phyloP scores from a whole-genome alignment of 2,888 invertebrate species.

The Leptopilina myrica region DNA sequence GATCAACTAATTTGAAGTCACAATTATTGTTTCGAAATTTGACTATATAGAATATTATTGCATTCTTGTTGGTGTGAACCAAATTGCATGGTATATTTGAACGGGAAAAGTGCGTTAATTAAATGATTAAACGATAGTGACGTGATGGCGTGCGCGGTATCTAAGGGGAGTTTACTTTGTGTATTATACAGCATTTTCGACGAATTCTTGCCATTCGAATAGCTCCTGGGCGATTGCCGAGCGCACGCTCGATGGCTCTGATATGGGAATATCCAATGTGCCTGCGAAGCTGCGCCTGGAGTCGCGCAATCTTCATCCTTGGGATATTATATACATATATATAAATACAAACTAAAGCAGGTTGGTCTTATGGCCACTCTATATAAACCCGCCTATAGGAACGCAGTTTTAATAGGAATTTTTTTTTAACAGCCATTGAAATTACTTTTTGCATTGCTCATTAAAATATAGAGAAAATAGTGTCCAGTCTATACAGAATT shows the following conservation, averaged over 20 bases:
- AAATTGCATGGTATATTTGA: no score
- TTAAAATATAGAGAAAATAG: constrained; percentile 29
- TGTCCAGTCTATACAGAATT: not conserved
- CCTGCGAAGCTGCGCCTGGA: constrained; percentile 62
- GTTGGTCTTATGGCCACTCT: constrained; percentile 52
- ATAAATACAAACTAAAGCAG: constrained; percentile 68
- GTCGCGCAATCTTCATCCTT: constrained; percentile 72
- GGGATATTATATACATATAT: constrained; percentile 52
- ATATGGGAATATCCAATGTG: constrained; percentile 71
- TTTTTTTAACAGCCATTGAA: constrained; percentile 47
- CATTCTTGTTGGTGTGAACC: not conserved
- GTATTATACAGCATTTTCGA: constrained; percentile 46
- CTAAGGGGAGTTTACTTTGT: constrained; percentile 64
- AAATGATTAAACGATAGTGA: constrained; percentile 64
- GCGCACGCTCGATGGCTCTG: constrained; percentile 57
- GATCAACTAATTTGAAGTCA: no score
- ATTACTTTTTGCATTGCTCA: constrained; percentile 42
- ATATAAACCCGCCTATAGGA: constrained; percentile 48
- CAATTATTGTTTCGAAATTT: no score
- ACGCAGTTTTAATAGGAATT: constrained; percentile 35
- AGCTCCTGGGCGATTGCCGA: constrained; percentile 44
- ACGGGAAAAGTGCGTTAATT: constrained; percentile 55
- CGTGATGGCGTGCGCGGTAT: constrained; percentile 57
- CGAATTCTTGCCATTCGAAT: not conserved
- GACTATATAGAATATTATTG: no score